Base-by-base conservation (phyloP, 1,140 invertebrate genomes). In the Temnothorax nylanderi region DNA sequence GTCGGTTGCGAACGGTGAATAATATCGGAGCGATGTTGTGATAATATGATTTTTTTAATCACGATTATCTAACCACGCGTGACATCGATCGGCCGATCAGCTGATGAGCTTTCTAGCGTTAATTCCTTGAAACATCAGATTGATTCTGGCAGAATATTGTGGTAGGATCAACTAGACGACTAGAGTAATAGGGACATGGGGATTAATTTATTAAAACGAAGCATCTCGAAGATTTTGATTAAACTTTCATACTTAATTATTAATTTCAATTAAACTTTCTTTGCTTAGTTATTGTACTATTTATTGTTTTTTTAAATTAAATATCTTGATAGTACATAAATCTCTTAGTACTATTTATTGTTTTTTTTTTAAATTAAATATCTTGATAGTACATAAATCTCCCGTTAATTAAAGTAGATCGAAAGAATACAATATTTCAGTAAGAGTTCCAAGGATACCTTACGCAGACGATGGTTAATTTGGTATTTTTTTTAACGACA, bases 41-140 rank as follows among this genome's bases (percentile, higher is more conserved):
- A 49, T 81, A 47, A 62, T 62, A 37, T 18, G 13, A 74, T 26
- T n/a, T 84, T 84, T 84, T 84, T 84, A 84, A 84, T 84, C 54
- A 58, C 41, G 18, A 82, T 74, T 82, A 60, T 49, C n/a, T 44
- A 74, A 49, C 41, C 37, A 72, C 67, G 51, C 54, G 80, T 75
- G 21, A n/a, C 56, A 84, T 84, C 80, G 54, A 75, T 84, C 18
- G 18, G 18, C 18, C 8, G 67, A 82, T 74, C 64, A 84, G 80
- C 80, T 84, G 69, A 74, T 60, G 80, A 56, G 44, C 18, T 47
- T 60, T 74, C 32, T 37, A 74, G 44, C 18, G 18, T 32, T 65
- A 47, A 8, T 26, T 60, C 3, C 13, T 37, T 26, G 41, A 74
- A 47, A 49, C 32, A 60, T 75, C 69, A 34, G 26, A 82, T 75